Evolutionary conservation across 64 coral and sea anemone genomes (phyloP).

Genomic region (Astreopora myriophthalma): DNA sequence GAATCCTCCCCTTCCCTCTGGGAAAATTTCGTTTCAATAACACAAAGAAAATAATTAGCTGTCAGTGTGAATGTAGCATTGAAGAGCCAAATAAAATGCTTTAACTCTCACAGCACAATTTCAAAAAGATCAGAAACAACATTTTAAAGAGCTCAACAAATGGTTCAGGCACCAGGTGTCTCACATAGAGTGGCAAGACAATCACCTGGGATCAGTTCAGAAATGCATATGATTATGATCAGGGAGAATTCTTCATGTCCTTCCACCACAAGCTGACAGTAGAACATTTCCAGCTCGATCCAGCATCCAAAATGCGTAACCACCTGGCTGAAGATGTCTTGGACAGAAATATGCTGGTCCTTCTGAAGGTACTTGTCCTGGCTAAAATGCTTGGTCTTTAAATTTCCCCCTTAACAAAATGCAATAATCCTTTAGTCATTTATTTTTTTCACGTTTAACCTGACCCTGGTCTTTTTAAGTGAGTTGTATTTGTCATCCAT

Average conservation of each 20-base stretch:
- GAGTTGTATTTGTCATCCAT: too few species aligned
- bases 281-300: background rate
- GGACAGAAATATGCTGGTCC: constrained; percentile 1
- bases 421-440: too few species aligned
- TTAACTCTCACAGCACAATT: background rate
- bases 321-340: background rate
- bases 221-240: background rate
- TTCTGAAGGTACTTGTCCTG: constrained; percentile 6
- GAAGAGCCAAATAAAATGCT: background rate
- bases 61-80: too few species aligned
- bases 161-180: background rate
- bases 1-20: too few species aligned
- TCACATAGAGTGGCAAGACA: background rate
- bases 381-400: too few species aligned
- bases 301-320: background rate
- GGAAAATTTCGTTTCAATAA: too few species aligned
- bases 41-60: too few species aligned
- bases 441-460: too few species aligned
- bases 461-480: too few species aligned
- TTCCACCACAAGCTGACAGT: background rate
- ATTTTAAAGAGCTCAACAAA: background rate
- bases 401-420: too few species aligned
- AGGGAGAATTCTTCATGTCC: constrained; percentile 2
- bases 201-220: background rate
- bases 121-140: constrained; percentile 10